Conservation (phyloP, 2,888 invertebrate genomes). For the Eupithecia exiguata region DNA sequence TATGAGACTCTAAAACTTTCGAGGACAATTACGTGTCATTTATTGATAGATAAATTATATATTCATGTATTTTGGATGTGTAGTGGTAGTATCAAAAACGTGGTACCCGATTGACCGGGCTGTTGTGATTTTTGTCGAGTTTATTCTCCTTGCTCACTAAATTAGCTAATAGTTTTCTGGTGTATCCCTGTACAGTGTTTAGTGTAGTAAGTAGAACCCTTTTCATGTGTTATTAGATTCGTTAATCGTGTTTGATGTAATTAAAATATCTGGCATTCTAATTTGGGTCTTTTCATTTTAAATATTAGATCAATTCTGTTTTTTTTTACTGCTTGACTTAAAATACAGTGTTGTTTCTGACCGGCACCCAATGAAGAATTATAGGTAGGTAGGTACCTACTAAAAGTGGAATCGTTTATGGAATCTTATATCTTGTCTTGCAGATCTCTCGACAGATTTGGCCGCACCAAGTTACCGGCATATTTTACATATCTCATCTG, state of each 20-base stretch:
- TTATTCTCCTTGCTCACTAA: background rate
- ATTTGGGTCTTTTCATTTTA: background rate
- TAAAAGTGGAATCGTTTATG: no score
- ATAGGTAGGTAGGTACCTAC: no score
- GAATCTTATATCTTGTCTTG: no score
- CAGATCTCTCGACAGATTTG: no score
- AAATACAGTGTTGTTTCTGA: no score
- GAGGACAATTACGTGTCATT: constrained; percentile 3
- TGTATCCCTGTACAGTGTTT: background rate
- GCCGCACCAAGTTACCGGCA: no score
- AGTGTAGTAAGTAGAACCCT: background rate
- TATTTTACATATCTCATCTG: no score
- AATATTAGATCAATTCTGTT: background rate
- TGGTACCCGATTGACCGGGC: constrained; percentile 8
- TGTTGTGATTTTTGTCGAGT: constrained; percentile 5
- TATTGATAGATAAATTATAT: background rate
- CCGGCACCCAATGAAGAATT: no score
- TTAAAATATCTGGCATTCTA: background rate
- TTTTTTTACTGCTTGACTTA: no score
- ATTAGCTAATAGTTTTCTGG: background rate
- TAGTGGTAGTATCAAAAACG: background rate
- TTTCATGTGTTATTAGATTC: background rate
- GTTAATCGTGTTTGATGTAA: background rate
- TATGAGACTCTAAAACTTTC: no score
- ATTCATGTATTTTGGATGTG: background rate